phyloP scores from a whole-genome alignment of 2,888 invertebrate species.

The Abrostola tripartita region DNA sequence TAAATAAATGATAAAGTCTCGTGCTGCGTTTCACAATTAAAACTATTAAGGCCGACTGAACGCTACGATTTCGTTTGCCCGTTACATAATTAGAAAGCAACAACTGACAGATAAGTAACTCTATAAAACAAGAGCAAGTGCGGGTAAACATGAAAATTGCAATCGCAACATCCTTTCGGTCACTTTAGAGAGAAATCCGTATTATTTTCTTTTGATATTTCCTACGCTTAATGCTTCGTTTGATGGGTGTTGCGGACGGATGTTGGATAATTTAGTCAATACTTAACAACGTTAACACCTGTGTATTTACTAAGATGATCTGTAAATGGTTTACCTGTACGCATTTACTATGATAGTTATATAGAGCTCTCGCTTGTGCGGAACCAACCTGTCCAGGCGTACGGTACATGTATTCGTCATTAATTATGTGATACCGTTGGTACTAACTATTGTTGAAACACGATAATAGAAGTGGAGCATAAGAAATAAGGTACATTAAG shows the following conservation, averaged over 20 bases:
- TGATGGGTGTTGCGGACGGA: neutral
- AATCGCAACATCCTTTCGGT: constrained; percentile 32
- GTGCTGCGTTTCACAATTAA: constrained; percentile 80
- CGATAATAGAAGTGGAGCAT: constrained; percentile 32
- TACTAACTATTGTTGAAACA: constrained; percentile 44
- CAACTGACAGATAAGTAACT: constrained; percentile 48
- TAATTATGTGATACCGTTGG: constrained; percentile 41
- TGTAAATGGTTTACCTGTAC: constrained; percentile 21
- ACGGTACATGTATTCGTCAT: constrained; percentile 47
- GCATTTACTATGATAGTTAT: constrained; percentile 27
- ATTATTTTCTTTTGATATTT: constrained; percentile 27
- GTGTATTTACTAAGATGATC: constrained; percentile 10
- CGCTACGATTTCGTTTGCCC: constrained; percentile 72
- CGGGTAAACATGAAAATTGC: constrained; percentile 36
- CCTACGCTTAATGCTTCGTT: constrained; percentile 22
- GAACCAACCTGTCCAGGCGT: constrained; percentile 40
- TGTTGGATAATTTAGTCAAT: constrained; percentile 8
- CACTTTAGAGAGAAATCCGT: constrained; percentile 36
- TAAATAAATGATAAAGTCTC: constrained; percentile 80
- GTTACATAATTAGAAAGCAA: constrained; percentile 76
- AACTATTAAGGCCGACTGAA: constrained; percentile 74
- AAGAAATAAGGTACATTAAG: constrained; percentile 15
- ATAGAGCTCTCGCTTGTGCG: constrained; percentile 34
- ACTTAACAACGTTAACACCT: constrained; percentile 1
- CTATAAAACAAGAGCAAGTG: constrained; percentile 47